These are phyloP conservation scores for Plectus sambesii DNA, from an alignment of 1,140 invertebrate species.

Conservation along the genomic window DNA sequence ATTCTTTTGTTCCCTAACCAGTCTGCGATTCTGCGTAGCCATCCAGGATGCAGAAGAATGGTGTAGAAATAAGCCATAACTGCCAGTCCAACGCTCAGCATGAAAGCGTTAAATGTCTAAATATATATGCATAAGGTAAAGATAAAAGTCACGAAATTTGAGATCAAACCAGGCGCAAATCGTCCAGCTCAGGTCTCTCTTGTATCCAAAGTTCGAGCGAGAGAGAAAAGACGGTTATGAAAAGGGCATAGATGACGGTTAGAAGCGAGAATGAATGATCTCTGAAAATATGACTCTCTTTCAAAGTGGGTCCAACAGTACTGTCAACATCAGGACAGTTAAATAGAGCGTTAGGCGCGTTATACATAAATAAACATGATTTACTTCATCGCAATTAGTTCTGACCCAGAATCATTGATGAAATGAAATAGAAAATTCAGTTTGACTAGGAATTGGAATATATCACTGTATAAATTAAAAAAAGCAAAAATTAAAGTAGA, in stretches of 20 bases:
- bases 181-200: conserved; percentile 39
- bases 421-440: too few relatives aligned
- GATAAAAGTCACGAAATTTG: conserved; percentile 17
- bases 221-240: conserved; percentile 42
- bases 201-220: conserved; percentile 40
- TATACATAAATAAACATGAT: too few relatives aligned
- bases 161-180: conserved; percentile 39
- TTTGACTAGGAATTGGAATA: too few relatives aligned
- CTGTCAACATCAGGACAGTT: too few relatives aligned
- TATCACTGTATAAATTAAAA: too few relatives aligned
- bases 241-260: conserved; percentile 37
- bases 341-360: too few relatives aligned
- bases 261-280: conserved; percentile 40
- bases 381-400: too few relatives aligned
- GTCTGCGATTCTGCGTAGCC: conserved; percentile 8
- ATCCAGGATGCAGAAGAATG: conserved; percentile 37
- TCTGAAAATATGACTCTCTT: conserved; percentile 19
- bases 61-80: conserved; percentile 41
- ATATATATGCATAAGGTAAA: conserved; percentile 14
- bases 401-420: too few relatives aligned
- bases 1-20: conserved; percentile 4
- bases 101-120: conserved; percentile 40
- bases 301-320: conserved; percentile 2
- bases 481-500: too few relatives aligned
- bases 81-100: conserved; percentile 39